These are phyloP conservation scores for Diachasma alloeum DNA, from an alignment of 1,140 invertebrate genomes.

Conservation along the genomic window DNA sequence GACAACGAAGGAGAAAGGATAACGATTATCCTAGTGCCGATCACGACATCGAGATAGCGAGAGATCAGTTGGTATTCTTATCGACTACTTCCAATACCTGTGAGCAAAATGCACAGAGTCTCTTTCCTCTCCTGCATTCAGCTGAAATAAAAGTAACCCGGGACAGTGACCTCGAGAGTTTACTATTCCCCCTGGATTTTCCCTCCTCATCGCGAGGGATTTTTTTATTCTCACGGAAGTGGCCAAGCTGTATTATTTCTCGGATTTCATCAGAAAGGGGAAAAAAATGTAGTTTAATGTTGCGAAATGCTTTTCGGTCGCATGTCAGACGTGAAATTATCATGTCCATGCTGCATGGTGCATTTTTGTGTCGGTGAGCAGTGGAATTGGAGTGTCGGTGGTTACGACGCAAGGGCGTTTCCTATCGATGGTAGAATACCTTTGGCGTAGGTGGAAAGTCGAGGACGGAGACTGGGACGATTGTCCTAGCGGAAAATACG, in stretches of 20 bases:
- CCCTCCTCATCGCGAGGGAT: background rate
- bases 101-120: background rate
- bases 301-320: conserved; percentile 2
- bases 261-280: background rate
- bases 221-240: conserved; percentile 10
- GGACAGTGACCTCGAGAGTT: background rate
- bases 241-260: background rate
- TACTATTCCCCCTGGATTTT: background rate
- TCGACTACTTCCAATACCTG: background rate
- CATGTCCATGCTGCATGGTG: background rate
- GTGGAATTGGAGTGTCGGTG: background rate
- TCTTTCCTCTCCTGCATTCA: background rate
- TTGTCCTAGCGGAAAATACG: background rate
- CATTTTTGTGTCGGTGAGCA: background rate
- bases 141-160: background rate
- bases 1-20: background rate
- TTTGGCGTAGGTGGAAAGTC: conserved; percentile 25
- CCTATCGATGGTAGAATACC: background rate
- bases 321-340: conserved; percentile 11
- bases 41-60: background rate
- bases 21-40: background rate
- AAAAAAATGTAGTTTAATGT: background rate
- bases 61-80: background rate
- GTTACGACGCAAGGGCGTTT: conserved; percentile 29
- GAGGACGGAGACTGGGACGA: conserved; percentile 14